These are phyloP conservation scores for Periparus ater DNA, from an alignment of 2,797 vertebrate genomes.

Conservation along the genomic window DNA sequence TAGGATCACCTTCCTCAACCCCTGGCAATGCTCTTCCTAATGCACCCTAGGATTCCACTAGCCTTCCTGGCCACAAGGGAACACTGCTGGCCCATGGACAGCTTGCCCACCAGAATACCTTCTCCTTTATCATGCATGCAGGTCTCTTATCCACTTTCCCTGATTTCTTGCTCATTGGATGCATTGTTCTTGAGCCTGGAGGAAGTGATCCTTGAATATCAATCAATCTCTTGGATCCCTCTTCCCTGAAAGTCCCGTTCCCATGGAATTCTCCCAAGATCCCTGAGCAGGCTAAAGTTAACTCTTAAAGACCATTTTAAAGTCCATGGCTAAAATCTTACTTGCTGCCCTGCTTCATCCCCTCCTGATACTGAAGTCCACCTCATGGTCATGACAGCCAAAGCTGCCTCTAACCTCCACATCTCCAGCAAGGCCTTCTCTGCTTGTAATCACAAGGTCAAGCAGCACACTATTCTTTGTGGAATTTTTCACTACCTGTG, in stretches of 20 bases:
- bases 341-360: not conserved
- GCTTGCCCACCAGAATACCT: not conserved
- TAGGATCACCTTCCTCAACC: not conserved
- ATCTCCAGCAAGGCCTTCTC: not conserved
- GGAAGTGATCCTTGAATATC: not conserved
- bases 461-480: not conserved
- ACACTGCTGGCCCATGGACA: not conserved
- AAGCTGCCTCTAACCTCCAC: not conserved
- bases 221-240: not conserved
- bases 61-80: not conserved
- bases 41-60: not conserved
- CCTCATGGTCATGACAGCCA: not conserved
- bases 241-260: not conserved
- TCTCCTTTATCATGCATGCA: not conserved
- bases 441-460: not conserved
- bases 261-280: not conserved
- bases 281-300: not conserved
- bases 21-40: not conserved
- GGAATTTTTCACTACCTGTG: not conserved
- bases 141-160: not conserved
- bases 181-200: not conserved
- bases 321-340: not conserved
- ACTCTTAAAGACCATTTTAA: not conserved
- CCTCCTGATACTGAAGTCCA: not conserved
- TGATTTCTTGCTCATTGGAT: not conserved